Evolutionary conservation across 2,113 vertebrate genomes (phyloP).

Genomic region (Cyprinodon tularosa): DNA sequence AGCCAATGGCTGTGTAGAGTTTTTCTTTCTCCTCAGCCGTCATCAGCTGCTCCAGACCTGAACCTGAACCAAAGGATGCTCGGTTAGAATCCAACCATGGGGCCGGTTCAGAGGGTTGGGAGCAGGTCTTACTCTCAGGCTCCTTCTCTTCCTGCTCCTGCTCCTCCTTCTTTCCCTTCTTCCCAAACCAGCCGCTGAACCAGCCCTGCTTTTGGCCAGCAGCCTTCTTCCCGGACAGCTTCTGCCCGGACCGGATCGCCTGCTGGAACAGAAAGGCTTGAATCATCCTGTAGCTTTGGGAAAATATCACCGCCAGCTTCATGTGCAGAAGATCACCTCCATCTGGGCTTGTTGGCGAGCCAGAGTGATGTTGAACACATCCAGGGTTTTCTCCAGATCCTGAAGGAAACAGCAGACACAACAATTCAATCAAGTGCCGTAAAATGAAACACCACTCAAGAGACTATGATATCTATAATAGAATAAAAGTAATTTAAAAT

Average conservation of each 20-base stretch:
- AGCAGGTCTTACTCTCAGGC: slow-evolving; percentile 79
- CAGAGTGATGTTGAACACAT: slow-evolving; percentile 93
- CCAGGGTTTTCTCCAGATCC: slow-evolving; percentile 90
- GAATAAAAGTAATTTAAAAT: too few relatives aligned
- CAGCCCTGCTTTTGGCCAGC: slow-evolving; percentile 87
- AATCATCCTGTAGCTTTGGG: not conserved
- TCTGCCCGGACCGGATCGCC: slow-evolving; percentile 92
- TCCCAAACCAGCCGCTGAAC: slow-evolving; percentile 89
- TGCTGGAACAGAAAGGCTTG: slow-evolving; percentile 41
- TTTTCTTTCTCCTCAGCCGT: slow-evolving; percentile 92
- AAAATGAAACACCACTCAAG: too few relatives aligned
- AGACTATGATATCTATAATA: too few relatives aligned
- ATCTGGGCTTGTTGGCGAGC: slow-evolving; percentile 92
- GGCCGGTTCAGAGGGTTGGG: not conserved
- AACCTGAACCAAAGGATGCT: slow-evolving; percentile 23
- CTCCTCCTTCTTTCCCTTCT: slow-evolving; percentile 86
- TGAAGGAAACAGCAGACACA: slow-evolving; percentile 55
- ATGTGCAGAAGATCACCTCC: slow-evolving; percentile 79
- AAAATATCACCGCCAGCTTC: too few relatives aligned
- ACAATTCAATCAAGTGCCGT: too few relatives aligned
- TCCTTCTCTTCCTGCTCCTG: slow-evolving; percentile 82
- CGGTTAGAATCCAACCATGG: not conserved
- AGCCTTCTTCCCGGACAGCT: slow-evolving; percentile 85
- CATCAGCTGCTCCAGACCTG: slow-evolving; percentile 90
- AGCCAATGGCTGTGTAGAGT: slow-evolving; percentile 95